A percentile compares a stretch with the other conserved stretches of the same genome.
These are phyloP conservation scores for Nephrocerus scutellatus DNA, from an alignment of 2,888 invertebrate species.

Conservation along the genomic window DNA sequence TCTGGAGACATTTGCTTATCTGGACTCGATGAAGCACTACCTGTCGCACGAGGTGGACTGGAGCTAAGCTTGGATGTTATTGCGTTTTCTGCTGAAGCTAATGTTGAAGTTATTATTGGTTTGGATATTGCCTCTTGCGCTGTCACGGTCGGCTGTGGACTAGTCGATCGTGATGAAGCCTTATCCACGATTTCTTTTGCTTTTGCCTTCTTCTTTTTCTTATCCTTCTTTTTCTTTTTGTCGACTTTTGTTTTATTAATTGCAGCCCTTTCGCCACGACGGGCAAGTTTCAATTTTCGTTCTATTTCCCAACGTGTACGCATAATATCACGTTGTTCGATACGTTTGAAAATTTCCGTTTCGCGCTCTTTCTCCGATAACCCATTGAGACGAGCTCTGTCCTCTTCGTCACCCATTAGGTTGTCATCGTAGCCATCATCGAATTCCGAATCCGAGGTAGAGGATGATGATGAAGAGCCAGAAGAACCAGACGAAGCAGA, in stretches of 20 bases:
- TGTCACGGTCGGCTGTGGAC: background rate
- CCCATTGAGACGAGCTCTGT: constrained; percentile 78
- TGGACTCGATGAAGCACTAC: constrained; percentile 22
- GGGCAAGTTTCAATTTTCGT: constrained; percentile 79
- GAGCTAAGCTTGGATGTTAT: constrained; percentile 3
- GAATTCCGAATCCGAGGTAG: constrained; percentile 75
- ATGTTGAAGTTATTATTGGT: constrained; percentile 15
- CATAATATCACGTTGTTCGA: constrained; percentile 89
- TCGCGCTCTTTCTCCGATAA: constrained; percentile 97
- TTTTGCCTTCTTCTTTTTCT: constrained; percentile 30
- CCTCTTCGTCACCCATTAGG: constrained; percentile 94
- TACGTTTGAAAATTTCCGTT: constrained; percentile 93
- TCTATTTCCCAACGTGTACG: constrained; percentile 95
- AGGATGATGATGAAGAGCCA: constrained; percentile 40
- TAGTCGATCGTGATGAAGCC: background rate
- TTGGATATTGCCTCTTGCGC: constrained; percentile 13
- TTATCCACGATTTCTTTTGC: constrained; percentile 9
- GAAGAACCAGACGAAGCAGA: constrained; percentile 27
- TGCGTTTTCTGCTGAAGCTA: constrained; percentile 14
- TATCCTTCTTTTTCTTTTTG: constrained; percentile 54
- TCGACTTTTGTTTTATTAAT: constrained; percentile 46
- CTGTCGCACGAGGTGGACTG: constrained; percentile 5
- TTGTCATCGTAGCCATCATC: constrained; percentile 96
- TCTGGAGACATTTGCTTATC: constrained; percentile 25
- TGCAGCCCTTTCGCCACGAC: constrained; percentile 62